Evolutionary conservation across 2,797 vertebrate genomes (phyloP), one percentile per base, ranked within the genome.

Genomic region (Hyperoplus lanceolatus): DNA sequence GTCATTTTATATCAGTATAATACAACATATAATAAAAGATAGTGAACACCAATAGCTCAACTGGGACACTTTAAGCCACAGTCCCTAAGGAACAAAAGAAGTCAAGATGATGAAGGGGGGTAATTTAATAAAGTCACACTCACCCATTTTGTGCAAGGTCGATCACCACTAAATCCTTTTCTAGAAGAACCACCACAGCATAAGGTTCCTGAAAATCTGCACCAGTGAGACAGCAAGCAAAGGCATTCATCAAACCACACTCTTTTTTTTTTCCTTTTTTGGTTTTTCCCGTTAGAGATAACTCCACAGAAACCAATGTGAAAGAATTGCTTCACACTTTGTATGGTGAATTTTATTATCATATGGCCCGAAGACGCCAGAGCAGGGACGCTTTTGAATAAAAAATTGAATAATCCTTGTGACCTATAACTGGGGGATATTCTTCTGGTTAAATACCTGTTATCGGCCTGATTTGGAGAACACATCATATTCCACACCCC

Each of bases 111-210:
- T 53, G 39, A 53, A 57, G 16, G 48, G 58, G 16, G 48, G 58
- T 51, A 50, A 49, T 63, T 57, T 10, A 42, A 58, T 15, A 65
- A 21, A 75, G 29, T 57, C 70, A 43, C 29, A 90, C 96, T 96
- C 95, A 99, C 98, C 98, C 98, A 91, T 98, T 99, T 96, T 99
- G 98, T 96, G 97, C 97, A 95, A 99, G 98, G 90, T 99, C 98
- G 91, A 99, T 99, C 92, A 99, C 96, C 86, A 99, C 98, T 95
- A 99, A 96, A 94, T 99, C 98, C 94, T 99, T 99, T 95, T 99
- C 98, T 86, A 99, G 94, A 84, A 99, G 98, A 91, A 99, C 98
- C 68, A 99, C 98, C 83, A 99, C 98, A 88, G 98, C 98, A 69
- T 99, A 99, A 50, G 98, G 98, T 93, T 99, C 98, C 94, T 99